A percentile compares a stretch with the other conserved stretches of the same genome.
phyloP scores from a whole-genome alignment of 2,888 invertebrate species.

The Lottia scabra region DNA sequence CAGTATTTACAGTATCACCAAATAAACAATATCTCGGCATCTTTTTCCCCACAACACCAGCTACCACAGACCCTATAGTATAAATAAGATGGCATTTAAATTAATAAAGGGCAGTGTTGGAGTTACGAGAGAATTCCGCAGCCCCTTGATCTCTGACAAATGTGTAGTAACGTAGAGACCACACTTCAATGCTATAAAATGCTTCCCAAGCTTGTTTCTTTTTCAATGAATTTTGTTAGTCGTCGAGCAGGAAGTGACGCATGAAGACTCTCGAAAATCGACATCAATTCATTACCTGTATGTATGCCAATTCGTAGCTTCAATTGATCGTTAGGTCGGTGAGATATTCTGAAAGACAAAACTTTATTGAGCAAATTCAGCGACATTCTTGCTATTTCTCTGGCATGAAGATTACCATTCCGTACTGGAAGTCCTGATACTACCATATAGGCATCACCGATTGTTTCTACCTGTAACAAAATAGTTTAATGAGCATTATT shows the following conservation, averaged over 20 bases:
- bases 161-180: too few species aligned
- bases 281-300: too few species aligned
- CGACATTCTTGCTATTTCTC: slow-evolving; percentile 45
- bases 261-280: too few species aligned
- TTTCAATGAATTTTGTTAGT: too few species aligned
- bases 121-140: too few species aligned
- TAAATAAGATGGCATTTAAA: too few species aligned
- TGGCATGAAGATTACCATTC: slow-evolving; percentile 47
- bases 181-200: too few species aligned
- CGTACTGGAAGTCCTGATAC: slow-evolving; percentile 55
- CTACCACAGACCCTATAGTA: not conserved
- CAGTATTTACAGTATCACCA: slow-evolving; percentile 3
- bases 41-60: not conserved
- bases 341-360: slow-evolving; percentile 32
- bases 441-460: slow-evolving; percentile 60
- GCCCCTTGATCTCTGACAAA: too few species aligned
- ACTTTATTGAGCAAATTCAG: slow-evolving; percentile 32
- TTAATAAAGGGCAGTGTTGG: too few species aligned
- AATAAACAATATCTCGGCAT: not conserved
- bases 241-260: too few species aligned
- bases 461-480: slow-evolving; percentile 50
- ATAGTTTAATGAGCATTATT: too few species aligned
- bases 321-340: slow-evolving; percentile 30
- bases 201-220: too few species aligned
- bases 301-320: slow-evolving; percentile 43